Conservation (phyloP, 2,888 invertebrate genomes). For the Altica lythri region DNA sequence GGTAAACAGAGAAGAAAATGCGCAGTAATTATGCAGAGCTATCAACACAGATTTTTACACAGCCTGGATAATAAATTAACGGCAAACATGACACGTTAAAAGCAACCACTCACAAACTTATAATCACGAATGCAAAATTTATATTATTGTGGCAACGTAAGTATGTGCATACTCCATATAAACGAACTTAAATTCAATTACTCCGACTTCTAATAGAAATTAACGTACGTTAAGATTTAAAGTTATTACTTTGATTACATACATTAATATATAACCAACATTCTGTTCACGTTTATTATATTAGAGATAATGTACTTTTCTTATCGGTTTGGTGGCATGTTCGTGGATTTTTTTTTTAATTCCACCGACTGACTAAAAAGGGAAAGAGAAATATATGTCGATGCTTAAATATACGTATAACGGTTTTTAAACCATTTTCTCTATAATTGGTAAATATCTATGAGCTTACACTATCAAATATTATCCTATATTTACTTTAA, state of each 20-base stretch:
- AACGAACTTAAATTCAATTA: conserved; percentile 51
- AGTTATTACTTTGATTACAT: conserved; percentile 49
- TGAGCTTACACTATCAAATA: no score
- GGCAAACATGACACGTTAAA: conserved; percentile 53
- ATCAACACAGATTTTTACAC: not conserved
- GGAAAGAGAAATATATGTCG: conserved; percentile 16
- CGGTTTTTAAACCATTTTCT: not conserved
- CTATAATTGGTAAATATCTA: no score
- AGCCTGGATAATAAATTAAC: conserved; percentile 46
- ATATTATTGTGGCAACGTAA: conserved; percentile 44
- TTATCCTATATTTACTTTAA: no score
- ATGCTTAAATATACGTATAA: conserved; percentile 1
- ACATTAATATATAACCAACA: conserved; percentile 40
- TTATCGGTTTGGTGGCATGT: conserved; percentile 24
- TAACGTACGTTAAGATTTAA: conserved; percentile 48
- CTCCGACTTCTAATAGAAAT: conserved; percentile 50
- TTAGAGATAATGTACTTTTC: conserved; percentile 33
- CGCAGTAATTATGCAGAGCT: conserved; percentile 2
- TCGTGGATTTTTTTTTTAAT: conserved; percentile 19
- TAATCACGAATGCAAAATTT: conserved; percentile 47
- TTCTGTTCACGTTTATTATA: conserved; percentile 39
- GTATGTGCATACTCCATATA: conserved; percentile 49
- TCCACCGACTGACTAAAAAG: conserved; percentile 10
- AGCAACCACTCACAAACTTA: conserved; percentile 46
- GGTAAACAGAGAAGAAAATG: conserved; percentile 2